A percentile compares a stretch with the other conserved stretches of the same genome.
Evolutionary conservation across 2,113 vertebrate species (phyloP).

Genomic region (Aythya baeri): DNA sequence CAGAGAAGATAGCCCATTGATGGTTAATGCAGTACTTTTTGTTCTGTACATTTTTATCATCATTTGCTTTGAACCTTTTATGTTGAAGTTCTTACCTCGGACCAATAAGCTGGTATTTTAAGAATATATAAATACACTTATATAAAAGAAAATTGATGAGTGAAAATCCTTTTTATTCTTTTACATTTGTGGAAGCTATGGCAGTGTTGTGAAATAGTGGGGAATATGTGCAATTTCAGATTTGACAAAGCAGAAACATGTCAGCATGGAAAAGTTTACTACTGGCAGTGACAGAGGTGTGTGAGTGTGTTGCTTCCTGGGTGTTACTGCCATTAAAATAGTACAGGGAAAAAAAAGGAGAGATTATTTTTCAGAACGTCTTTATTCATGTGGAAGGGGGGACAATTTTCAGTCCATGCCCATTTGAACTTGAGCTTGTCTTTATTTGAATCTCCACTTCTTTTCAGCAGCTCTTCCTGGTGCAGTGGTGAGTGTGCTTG

Average conservation of each 20-base stretch:
- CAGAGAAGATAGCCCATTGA: not conserved
- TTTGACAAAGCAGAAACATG: not conserved
- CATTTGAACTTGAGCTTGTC: too few species aligned
- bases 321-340: too few species aligned
- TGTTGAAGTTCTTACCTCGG: not conserved
- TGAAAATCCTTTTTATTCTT: not conserved
- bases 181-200: not conserved
- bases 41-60: not conserved
- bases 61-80: not conserved
- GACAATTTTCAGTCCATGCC: fast-evolving
- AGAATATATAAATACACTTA: not conserved
- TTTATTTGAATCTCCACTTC: not conserved
- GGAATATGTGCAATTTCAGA: not conserved
- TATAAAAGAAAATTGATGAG: not conserved
- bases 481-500: fast-evolving
- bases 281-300: fast-evolving
- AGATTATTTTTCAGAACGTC: not conserved
- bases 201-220: not conserved
- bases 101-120: not conserved
- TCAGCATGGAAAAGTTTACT: not conserved
- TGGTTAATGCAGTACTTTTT: not conserved
- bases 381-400: not conserved
- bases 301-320: not conserved
- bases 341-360: fast-evolving
- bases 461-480: not conserved